Percentiles rank a stretch among this genome's conserved stretches.
phyloP scores from a whole-genome alignment of 2,797 vertebrate genomes.

The Rhinatrema bivittatum region DNA sequence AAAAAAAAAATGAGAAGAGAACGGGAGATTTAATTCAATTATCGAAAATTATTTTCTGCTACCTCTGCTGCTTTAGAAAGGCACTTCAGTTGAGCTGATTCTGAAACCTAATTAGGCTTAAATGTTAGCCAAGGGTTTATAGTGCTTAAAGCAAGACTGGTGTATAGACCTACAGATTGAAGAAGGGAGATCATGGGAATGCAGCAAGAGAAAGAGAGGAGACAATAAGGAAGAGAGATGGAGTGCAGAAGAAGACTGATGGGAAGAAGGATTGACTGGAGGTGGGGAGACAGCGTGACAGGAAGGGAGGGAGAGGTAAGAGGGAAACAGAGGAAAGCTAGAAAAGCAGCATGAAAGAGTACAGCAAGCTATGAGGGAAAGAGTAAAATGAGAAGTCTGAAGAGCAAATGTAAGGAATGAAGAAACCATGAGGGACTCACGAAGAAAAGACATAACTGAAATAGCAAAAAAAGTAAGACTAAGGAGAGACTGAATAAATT shows the following conservation, averaged over 20 bases:
- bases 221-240: background rate
- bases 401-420: background rate
- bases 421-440: background rate
- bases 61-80: too few species aligned
- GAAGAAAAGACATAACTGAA: too few species aligned
- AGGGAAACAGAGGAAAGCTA: conserved; percentile 6
- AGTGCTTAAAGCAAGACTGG: too few species aligned
- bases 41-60: too few species aligned
- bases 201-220: background rate
- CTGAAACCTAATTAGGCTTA: too few species aligned
- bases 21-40: too few species aligned
- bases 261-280: background rate
- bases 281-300: background rate
- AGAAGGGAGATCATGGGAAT: background rate
- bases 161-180: too few species aligned
- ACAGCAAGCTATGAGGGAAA: conserved; percentile 17
- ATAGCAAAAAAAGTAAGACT: too few species aligned
- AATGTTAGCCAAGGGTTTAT: too few species aligned
- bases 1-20: too few species aligned
- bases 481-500: too few species aligned
- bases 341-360: background rate
- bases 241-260: background rate
- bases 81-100: too few species aligned
- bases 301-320: background rate
- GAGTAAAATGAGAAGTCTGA: background rate